phyloP scores from a whole-genome alignment of 2,113 vertebrate species.

The Cacatua alba region DNA sequence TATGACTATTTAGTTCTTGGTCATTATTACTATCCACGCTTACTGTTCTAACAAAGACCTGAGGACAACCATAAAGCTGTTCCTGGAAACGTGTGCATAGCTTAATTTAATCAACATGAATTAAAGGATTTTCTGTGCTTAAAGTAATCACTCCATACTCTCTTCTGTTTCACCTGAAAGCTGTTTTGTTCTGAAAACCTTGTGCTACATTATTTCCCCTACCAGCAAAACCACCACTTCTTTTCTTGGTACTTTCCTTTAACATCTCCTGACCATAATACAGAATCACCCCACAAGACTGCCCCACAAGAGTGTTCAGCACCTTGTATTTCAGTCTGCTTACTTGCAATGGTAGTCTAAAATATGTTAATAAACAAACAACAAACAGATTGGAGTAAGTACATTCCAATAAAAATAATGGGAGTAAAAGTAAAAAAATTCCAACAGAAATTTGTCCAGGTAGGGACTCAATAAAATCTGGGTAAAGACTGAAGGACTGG shows the following conservation, averaged over 20 bases:
- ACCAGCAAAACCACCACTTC: neutral
- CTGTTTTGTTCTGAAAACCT: neutral
- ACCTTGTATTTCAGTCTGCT: neutral
- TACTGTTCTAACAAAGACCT: neutral
- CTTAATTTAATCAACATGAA: constrained; percentile 40
- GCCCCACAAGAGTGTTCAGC: neutral
- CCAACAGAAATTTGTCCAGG: neutral
- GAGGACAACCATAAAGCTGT: neutral
- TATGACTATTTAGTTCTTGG: neutral
- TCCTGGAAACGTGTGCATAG: neutral
- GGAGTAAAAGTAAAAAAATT: neutral
- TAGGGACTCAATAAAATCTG: neutral
- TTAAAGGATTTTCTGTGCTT: constrained; percentile 16
- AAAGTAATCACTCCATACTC: neutral
- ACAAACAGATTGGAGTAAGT: neutral
- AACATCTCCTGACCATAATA: neutral
- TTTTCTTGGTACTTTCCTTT: neutral
- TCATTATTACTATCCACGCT: neutral
- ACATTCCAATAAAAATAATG: neutral
- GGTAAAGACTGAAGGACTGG: neutral
- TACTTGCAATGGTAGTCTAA: neutral
- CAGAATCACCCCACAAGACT: neutral
- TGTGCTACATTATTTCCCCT: neutral
- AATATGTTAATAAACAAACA: neutral
- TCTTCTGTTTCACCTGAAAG: constrained; percentile 18